phyloP scores from a whole-genome alignment of 2,888 invertebrate genomes.

The Sarcophaga carnaria region DNA sequence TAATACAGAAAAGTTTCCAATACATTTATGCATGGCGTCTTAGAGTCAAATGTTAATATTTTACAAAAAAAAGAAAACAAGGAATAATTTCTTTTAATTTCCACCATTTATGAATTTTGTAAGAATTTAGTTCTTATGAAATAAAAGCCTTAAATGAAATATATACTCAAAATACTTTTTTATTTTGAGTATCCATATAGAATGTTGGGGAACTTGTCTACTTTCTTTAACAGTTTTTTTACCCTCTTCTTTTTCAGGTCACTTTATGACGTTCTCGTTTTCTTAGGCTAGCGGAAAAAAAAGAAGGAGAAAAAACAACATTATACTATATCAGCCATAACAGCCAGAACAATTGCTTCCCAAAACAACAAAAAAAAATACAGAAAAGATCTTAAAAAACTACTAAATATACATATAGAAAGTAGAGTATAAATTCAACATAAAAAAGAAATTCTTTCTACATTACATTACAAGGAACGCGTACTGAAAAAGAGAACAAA shows the following conservation, averaged over 20 bases:
- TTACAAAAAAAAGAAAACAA: neutral
- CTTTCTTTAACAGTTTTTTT: conserved; percentile 19
- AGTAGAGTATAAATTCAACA: conserved; percentile 3
- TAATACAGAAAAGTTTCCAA: too few relatives aligned
- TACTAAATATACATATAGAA: neutral
- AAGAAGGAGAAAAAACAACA: neutral
- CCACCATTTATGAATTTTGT: too few relatives aligned
- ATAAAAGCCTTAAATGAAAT: neutral
- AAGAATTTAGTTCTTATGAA: too few relatives aligned
- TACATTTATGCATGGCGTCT: too few relatives aligned
- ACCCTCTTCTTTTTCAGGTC: conserved; percentile 57
- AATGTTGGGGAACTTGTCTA: neutral
- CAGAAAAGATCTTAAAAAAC: conserved; percentile 12
- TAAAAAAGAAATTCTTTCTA: conserved; percentile 33
- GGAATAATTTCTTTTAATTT: too few relatives aligned
- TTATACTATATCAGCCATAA: neutral
- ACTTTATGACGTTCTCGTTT: conserved; percentile 54
- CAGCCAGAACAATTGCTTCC: conserved; percentile 56
- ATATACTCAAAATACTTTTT: neutral
- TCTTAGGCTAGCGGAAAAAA: conserved; percentile 51
- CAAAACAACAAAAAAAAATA: conserved; percentile 27
- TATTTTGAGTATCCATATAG: neutral
- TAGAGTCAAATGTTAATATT: too few relatives aligned
- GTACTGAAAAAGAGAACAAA: conserved; percentile 13
- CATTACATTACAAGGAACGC: conserved; percentile 18